A percentile compares a stretch with the other conserved stretches of the same genome.
These are phyloP conservation scores for Ataeniobius toweri DNA, from an alignment of 2,797 vertebrate species.

Conservation along the genomic window DNA sequence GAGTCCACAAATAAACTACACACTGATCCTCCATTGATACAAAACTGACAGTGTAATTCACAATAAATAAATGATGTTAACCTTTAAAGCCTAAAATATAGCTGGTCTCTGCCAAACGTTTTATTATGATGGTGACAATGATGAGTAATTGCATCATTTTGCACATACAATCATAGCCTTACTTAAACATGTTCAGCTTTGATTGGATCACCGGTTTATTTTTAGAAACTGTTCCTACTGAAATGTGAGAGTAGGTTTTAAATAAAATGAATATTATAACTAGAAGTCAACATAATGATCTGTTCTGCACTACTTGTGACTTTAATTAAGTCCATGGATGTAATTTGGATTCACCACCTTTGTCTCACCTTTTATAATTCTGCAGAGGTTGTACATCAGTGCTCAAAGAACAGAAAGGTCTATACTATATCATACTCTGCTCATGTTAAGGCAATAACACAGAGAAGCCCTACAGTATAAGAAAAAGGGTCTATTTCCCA, in stretches of 20 bases:
- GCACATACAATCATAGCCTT: background rate
- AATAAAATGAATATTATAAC: background rate
- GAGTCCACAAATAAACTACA: background rate
- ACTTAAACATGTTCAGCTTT: background rate
- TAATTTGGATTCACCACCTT: slow-evolving; percentile 15
- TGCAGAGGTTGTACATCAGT: background rate
- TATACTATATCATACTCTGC: slow-evolving; percentile 8
- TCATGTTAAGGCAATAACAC: slow-evolving; percentile 9
- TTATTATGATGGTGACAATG: background rate
- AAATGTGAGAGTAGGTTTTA: background rate
- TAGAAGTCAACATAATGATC: slow-evolving; percentile 14
- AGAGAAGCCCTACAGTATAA: background rate
- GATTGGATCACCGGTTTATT: background rate
- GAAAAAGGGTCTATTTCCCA: background rate
- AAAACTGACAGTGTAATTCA: background rate
- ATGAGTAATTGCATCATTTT: background rate
- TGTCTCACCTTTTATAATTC: background rate
- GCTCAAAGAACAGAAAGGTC: slow-evolving; percentile 7
- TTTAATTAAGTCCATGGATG: background rate
- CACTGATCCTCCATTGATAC: background rate
- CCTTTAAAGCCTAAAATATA: background rate
- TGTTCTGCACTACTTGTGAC: background rate
- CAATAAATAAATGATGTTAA: background rate
- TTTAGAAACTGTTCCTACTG: background rate
- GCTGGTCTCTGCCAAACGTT: background rate